Base-by-base conservation (phyloP, 2,888 invertebrate species). In the Agrochola circellaris region DNA sequence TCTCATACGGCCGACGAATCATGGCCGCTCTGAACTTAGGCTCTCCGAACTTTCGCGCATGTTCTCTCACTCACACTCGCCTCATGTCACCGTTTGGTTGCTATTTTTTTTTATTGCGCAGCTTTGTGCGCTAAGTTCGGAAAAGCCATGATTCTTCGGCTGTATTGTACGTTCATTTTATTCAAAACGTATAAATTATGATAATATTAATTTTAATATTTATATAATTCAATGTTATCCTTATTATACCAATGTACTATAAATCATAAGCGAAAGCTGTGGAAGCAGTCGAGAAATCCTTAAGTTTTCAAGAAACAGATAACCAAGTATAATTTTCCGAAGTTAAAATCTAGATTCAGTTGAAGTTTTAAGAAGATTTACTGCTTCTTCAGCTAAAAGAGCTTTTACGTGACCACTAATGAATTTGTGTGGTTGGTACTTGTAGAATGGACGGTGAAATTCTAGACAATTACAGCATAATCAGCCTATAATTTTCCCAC, bases 301-400 rank as follows among this genome's bases (percentile, higher is more conserved):
- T 34, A 56, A 67, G 8, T 82, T 81, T 67, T 17, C 15, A 17
- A 30, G 48, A 54, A 76, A 56, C 30, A 65, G 30, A 64, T 76
- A 77, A 68, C 30, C n/a, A 77, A 82, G 68, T 45, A 42, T 64
- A 45, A 77, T 66, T 70, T 77, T 77, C 45, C 23, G 42, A 70
- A 66, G 66, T 81, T 72, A 61, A 71, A 60, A 77, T 77, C 77
- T 69, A 69, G 69, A 77, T 81, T 82, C 56, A 72, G 61, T 66
- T 70, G 38, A 61, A 83, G 62, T 76, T 73, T 69, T 26, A 78
- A 61, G 60, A 58, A 73, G 65, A 83, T 83, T 79, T 83, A 79
- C 56, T 6, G 58, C 26, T 62, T 70, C 58, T 66, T 13, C 45
- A 30, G 15, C 34, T 17, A 58, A 66, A 61, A 51, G 54, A 51